Evolutionary conservation across 2,888 invertebrate genomes (phyloP).

Genomic region (Chelonus formosanus): DNA sequence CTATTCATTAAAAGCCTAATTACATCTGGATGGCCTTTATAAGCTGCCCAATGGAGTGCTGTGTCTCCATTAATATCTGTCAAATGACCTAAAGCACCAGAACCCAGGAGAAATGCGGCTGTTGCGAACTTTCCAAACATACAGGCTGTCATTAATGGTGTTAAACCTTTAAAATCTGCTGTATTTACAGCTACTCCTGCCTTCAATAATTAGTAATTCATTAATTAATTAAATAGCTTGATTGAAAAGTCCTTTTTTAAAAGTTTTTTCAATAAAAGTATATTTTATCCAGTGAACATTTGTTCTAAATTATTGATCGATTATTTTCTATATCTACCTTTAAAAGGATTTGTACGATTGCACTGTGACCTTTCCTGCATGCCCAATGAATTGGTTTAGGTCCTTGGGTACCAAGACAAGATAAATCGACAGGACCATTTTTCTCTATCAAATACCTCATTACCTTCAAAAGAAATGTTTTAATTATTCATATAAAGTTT

Average conservation of each 20-base stretch:
- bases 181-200: slow-evolving; percentile 90
- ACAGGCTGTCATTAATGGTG: slow-evolving; percentile 90
- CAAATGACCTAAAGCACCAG: slow-evolving; percentile 85
- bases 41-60: slow-evolving; percentile 93
- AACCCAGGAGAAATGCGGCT: slow-evolving; percentile 88
- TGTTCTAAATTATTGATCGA: no score
- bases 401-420: slow-evolving; percentile 88
- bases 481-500: neutral
- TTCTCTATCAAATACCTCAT: slow-evolving; percentile 87
- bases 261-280: neutral
- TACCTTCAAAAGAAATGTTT: slow-evolving; percentile 59
- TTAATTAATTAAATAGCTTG: slow-evolving; percentile 7
- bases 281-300: neutral
- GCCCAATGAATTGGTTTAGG: slow-evolving; percentile 95
- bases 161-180: slow-evolving; percentile 88
- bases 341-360: slow-evolving; percentile 79
- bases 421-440: slow-evolving; percentile 84
- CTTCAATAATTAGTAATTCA: slow-evolving; percentile 55
- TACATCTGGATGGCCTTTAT: slow-evolving; percentile 89
- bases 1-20: slow-evolving; percentile 89
- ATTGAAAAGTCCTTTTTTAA: neutral
- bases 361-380: slow-evolving; percentile 90
- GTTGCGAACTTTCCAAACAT: slow-evolving; percentile 93
- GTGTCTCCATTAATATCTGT: slow-evolving; percentile 94
- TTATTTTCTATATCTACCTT: slow-evolving; percentile 57